A percentile compares a stretch with the other conserved stretches of the same genome.
Conservation (phyloP, 2,797 vertebrate species). For the Galagoides demidoff region DNA sequence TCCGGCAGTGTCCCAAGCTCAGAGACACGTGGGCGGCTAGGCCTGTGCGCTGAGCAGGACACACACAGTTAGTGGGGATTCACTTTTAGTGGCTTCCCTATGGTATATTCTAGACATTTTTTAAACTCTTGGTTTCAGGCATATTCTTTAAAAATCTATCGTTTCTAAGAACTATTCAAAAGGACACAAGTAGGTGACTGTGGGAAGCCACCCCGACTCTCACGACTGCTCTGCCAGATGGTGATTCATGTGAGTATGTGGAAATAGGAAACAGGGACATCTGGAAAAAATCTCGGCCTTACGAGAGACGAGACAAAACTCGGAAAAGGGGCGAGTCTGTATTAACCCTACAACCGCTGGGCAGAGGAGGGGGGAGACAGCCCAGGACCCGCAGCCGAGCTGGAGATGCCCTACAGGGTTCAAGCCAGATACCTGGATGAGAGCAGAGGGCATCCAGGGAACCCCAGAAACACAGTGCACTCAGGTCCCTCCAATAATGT, state of each 20-base stretch:
- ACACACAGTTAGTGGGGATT: neutral
- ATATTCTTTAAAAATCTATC: neutral
- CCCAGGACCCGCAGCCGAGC: neutral
- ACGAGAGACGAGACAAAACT: slow-evolving; percentile 68
- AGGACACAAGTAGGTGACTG: slow-evolving; percentile 69
- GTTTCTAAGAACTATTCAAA: slow-evolving; percentile 33
- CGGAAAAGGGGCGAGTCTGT: slow-evolving; percentile 46
- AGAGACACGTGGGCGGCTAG: neutral
- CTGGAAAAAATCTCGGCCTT: slow-evolving; percentile 73
- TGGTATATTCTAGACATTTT: no score
- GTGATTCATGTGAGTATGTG: slow-evolving; percentile 76
- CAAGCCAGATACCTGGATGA: rapidly evolving
- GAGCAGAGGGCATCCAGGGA: rapidly evolving
- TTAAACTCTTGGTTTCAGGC: neutral
- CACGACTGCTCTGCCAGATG: slow-evolving; percentile 64
- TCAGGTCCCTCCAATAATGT: neutral
- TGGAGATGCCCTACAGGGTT: rapidly evolving
- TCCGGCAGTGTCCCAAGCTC: rapidly evolving
- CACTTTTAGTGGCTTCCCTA: neutral
- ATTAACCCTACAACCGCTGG: slow-evolving; percentile 27
- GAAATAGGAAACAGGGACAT: slow-evolving; percentile 78
- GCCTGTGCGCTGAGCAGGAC: neutral
- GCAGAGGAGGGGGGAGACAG: neutral
- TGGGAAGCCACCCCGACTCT: slow-evolving; percentile 63
- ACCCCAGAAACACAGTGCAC: neutral